A percentile compares a stretch with the other conserved stretches of the same genome.
These are phyloP conservation scores for Venusia cambrica DNA, from an alignment of 2,888 invertebrate genomes.

Conservation along the genomic window DNA sequence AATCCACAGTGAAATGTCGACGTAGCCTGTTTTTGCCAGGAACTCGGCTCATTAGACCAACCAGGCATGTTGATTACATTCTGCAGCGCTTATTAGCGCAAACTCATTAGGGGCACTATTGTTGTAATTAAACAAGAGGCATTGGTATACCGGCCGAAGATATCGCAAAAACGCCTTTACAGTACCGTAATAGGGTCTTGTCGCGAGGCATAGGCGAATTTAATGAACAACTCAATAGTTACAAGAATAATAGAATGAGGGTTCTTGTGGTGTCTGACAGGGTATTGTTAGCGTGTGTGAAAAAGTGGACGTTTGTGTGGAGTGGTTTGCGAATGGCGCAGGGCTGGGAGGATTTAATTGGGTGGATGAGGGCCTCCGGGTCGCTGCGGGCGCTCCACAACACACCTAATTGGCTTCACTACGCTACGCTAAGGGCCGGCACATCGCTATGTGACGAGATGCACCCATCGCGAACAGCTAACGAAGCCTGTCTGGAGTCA, in stretches of 20 bases:
- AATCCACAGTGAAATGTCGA: conserved; percentile 77
- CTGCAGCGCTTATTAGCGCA: conserved; percentile 79
- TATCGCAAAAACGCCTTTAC: conserved; percentile 49
- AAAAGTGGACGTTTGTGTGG: conserved; percentile 70
- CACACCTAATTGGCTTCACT: conserved; percentile 68
- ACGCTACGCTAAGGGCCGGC: conserved; percentile 52
- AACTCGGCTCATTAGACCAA: conserved; percentile 78
- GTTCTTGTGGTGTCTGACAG: conserved; percentile 72
- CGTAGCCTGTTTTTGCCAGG: conserved; percentile 74
- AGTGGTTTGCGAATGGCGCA: conserved; percentile 73
- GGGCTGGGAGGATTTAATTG: conserved; percentile 67
- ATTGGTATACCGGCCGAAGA: conserved; percentile 48
- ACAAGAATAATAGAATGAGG: conserved; percentile 53
- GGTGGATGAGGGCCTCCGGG: conserved; percentile 51
- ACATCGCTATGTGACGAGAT: conserved; percentile 21
- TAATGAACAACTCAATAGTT: conserved; percentile 79
- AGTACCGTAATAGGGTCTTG: conserved; percentile 39
- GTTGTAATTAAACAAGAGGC: conserved; percentile 79
- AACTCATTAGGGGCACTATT: conserved; percentile 80
- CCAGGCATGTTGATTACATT: conserved; percentile 80
- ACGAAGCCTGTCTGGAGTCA: conserved; percentile 17
- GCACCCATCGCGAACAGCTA: conserved; percentile 16
- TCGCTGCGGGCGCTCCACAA: conserved; percentile 33
- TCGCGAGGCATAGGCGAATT: conserved; percentile 49
- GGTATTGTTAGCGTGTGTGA: conserved; percentile 73